Percentiles rank a stretch among this genome's conserved stretches.
phyloP scores from a whole-genome alignment of 2,113 vertebrate genomes.

The Rana temporaria region DNA sequence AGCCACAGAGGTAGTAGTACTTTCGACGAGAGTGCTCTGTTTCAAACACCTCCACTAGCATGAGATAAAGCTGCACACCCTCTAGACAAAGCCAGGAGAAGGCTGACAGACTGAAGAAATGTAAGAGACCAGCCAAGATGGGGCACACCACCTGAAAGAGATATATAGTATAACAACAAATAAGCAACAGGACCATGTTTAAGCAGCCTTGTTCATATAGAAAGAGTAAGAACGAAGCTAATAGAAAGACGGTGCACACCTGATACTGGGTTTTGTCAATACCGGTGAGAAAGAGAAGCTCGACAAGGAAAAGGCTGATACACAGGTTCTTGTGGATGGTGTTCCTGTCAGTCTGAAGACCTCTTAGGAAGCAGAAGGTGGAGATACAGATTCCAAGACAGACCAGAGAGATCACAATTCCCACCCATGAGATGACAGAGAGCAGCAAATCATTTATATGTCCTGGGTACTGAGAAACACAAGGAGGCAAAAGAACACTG shows the following conservation, averaged over 20 bases:
- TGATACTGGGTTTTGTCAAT: constrained; percentile 95
- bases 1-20: constrained; percentile 92
- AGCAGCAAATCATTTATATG: constrained; percentile 89
- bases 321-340: constrained; percentile 98
- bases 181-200: background rate
- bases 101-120: constrained; percentile 93
- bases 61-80: constrained; percentile 91
- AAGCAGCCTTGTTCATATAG: background rate
- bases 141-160: constrained; percentile 85
- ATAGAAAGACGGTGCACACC: background rate
- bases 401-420: constrained; percentile 92
- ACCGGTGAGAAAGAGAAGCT: constrained; percentile 93
- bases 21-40: constrained; percentile 90
- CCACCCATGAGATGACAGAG: constrained; percentile 94
- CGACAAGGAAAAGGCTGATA: constrained; percentile 93
- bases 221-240: background rate
- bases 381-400: constrained; percentile 94
- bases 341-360: constrained; percentile 91
- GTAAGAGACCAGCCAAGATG: constrained; percentile 89
- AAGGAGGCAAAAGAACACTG: background rate
- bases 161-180: background rate
- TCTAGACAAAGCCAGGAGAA: constrained; percentile 95
- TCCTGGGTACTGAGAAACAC: constrained; percentile 78
- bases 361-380: constrained; percentile 93
- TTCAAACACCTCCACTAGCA: constrained; percentile 92